Conservation (phyloP, 2,113 vertebrate species). For the Orthochromis malagaraziensis region DNA sequence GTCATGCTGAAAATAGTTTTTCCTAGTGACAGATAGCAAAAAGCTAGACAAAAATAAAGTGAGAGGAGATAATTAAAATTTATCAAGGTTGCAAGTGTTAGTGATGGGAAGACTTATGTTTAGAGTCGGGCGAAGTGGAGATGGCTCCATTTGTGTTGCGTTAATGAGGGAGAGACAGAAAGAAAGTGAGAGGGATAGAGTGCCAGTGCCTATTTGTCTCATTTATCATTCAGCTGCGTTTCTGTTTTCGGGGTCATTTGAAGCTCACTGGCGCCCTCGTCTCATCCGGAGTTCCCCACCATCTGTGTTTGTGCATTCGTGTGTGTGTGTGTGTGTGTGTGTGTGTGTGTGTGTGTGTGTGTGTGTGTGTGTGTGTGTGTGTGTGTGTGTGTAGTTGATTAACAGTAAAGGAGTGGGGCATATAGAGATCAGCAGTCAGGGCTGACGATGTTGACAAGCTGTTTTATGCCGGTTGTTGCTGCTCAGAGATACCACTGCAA, state of each 20-base stretch:
- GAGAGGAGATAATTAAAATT: background rate
- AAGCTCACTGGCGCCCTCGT: conserved; percentile 54
- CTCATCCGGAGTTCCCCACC: conserved; percentile 26
- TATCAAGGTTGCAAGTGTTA: background rate
- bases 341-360: conserved; percentile 1
- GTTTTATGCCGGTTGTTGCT: background rate
- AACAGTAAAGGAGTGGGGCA: background rate
- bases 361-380: background rate
- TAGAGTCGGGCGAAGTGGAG: background rate
- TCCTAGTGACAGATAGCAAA: background rate
- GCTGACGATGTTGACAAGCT: background rate
- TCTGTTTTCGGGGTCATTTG: conserved; percentile 54
- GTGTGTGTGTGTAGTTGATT: background rate
- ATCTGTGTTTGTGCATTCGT: background rate
- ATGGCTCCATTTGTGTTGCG: conserved; percentile 41
- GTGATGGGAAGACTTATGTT: background rate
- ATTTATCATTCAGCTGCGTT: conserved; percentile 58
- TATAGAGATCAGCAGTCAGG: background rate
- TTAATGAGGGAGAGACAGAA: conserved; percentile 44
- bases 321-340: background rate
- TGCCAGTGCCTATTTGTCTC: conserved; percentile 46
- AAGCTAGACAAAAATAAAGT: background rate
- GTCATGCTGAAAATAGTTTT: background rate
- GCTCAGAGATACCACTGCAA: conserved; percentile 13
- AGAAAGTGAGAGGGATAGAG: conserved; percentile 1